Evolutionary conservation across 2,888 invertebrate species (phyloP).

Genomic region (Disparrhopalites patrizii): DNA sequence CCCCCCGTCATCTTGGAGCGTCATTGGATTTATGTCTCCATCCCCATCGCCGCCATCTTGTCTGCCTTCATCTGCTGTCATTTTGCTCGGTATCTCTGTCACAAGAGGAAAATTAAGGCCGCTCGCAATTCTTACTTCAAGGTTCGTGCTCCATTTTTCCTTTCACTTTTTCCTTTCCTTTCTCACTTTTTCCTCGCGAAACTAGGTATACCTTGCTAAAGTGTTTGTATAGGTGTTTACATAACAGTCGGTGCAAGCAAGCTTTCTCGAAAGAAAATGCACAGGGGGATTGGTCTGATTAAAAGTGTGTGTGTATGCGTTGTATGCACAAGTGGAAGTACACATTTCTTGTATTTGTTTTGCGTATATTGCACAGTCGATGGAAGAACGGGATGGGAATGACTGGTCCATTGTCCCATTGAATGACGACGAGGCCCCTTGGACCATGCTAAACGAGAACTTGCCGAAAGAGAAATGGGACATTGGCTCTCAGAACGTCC

Average conservation of each 20-base stretch:
- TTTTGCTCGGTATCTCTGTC: slow-evolving; percentile 31
- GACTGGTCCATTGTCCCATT: slow-evolving; percentile 47
- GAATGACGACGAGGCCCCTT: slow-evolving; percentile 37
- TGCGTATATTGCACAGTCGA: slow-evolving; percentile 42
- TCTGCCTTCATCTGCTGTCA: slow-evolving; percentile 30
- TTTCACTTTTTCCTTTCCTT: too few species aligned
- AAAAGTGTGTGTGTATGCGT: too few species aligned
- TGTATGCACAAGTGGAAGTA: too few species aligned
- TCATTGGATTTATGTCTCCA: slow-evolving; percentile 39
- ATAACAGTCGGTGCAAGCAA: too few species aligned
- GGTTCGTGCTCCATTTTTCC: too few species aligned
- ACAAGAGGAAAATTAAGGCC: slow-evolving; percentile 41
- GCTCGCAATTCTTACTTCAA: slow-evolving; percentile 46
- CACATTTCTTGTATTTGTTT: too few species aligned
- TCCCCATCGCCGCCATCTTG: slow-evolving; percentile 30
- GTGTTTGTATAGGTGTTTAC: too few species aligned
- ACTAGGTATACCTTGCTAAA: too few species aligned
- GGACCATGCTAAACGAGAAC: slow-evolving; percentile 39
- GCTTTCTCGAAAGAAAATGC: too few species aligned
- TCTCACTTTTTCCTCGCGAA: too few species aligned
- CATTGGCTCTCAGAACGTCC: slow-evolving; percentile 60
- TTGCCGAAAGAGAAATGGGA: slow-evolving; percentile 61
- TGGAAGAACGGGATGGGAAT: slow-evolving; percentile 46
- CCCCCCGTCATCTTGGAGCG: too few species aligned
- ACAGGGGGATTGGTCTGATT: too few species aligned